phyloP scores from a whole-genome alignment of 2,888 invertebrate genomes.

The Pristionchus exspectatus region DNA sequence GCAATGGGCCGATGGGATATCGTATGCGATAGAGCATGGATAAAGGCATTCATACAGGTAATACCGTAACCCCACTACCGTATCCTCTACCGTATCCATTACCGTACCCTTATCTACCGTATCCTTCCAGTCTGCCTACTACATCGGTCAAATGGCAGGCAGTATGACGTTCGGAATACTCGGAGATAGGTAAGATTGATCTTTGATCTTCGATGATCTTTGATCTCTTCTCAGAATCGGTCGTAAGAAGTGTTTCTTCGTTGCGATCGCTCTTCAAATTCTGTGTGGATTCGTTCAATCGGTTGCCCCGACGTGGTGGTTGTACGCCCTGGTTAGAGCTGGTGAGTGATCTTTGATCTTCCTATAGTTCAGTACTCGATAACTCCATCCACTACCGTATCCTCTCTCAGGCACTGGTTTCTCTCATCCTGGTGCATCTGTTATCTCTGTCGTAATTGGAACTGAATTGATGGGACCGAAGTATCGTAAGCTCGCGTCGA shows the following conservation, averaged over 20 bases:
- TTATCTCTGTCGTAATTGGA: constrained; percentile 85
- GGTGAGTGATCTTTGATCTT: background rate
- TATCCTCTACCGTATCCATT: constrained; percentile 46
- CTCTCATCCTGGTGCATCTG: constrained; percentile 90
- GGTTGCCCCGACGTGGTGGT: constrained; percentile 85
- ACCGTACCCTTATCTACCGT: background rate
- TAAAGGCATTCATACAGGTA: constrained; percentile 73
- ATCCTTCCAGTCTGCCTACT: constrained; percentile 74
- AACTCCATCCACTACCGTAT: background rate
- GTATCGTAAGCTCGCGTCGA: constrained; percentile 79
- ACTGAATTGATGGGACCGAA: constrained; percentile 80
- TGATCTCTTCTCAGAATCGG: constrained; percentile 84
- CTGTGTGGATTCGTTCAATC: constrained; percentile 86
- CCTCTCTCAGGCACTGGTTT: constrained; percentile 83
- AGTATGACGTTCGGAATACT: constrained; percentile 77
- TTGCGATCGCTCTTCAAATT: constrained; percentile 87
- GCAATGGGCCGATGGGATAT: constrained; percentile 78
- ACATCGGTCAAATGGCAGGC: constrained; percentile 78
- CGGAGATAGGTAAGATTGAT: constrained; percentile 72
- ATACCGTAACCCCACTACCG: background rate
- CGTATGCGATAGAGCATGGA: constrained; percentile 71
- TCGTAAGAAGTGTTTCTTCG: constrained; percentile 86
- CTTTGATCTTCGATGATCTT: background rate
- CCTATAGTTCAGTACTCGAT: background rate
- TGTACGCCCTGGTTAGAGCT: constrained; percentile 84